Evolutionary conservation across 2,113 vertebrate species (phyloP).

Genomic region (Mastomys natalensis): DNA sequence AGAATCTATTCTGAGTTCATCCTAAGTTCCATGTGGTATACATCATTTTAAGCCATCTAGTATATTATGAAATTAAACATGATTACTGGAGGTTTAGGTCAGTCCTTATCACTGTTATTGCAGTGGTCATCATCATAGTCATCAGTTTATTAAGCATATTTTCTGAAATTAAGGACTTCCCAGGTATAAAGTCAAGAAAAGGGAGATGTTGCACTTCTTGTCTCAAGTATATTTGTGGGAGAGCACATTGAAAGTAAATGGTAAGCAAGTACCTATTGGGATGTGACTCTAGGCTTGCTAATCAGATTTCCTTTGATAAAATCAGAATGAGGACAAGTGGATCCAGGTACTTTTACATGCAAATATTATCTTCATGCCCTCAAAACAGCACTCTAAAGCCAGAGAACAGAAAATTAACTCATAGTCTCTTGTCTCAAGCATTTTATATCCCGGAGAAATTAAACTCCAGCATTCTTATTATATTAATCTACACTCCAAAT

Average conservation of each 20-base stretch:
- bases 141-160: slow-evolving; percentile 37
- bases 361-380: slow-evolving; percentile 56
- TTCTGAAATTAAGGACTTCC: slow-evolving; percentile 11
- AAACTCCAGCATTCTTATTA: slow-evolving; percentile 80
- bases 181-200: neutral
- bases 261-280: neutral
- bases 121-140: neutral
- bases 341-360: slow-evolving; percentile 63
- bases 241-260: slow-evolving; percentile 38
- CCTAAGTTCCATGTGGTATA: neutral
- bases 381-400: slow-evolving; percentile 63
- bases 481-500: slow-evolving; percentile 82
- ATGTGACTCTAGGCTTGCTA: slow-evolving; percentile 1
- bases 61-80: neutral
- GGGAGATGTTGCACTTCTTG: neutral
- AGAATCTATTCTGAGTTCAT: neutral
- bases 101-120: neutral
- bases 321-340: slow-evolving; percentile 50
- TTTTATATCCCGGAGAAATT: slow-evolving; percentile 81
- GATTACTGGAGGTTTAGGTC: neutral
- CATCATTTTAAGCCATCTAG: neutral
- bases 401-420: slow-evolving; percentile 72
- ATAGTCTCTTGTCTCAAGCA: slow-evolving; percentile 70
- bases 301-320: slow-evolving; percentile 59
- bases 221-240: slow-evolving; percentile 14